These are phyloP conservation scores for Eretmocerus hayati DNA, from an alignment of 2,888 invertebrate species.

Conservation along the genomic window DNA sequence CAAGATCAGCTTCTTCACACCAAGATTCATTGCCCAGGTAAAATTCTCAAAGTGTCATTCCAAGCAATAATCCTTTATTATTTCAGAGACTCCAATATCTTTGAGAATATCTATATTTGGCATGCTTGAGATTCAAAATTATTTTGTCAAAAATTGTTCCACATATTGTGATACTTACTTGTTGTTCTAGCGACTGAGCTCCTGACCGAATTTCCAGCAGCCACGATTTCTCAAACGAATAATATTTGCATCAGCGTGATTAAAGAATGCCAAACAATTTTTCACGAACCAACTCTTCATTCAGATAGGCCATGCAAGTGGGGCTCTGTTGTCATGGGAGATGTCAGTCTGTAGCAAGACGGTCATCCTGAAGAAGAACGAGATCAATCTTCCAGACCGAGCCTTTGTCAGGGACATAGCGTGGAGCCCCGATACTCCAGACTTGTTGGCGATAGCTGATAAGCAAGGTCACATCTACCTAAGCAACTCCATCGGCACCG, in stretches of 20 bases:
- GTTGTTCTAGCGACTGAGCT: too few species aligned
- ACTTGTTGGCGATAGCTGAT: conserved; percentile 34
- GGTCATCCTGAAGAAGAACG: conserved; percentile 24
- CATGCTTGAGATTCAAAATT: neutral
- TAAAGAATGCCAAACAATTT: neutral
- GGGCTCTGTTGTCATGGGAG: conserved; percentile 35
- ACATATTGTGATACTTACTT: neutral
- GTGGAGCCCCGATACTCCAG: conserved; percentile 30
- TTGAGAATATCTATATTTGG: too few species aligned
- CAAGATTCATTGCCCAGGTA: conserved; percentile 28
- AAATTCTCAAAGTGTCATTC: too few species aligned
- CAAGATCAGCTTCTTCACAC: conserved; percentile 23
- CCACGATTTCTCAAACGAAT: too few species aligned
- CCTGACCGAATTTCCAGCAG: too few species aligned
- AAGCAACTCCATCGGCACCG: conserved; percentile 29
- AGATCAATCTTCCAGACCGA: conserved; percentile 29
- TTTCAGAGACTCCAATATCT: too few species aligned
- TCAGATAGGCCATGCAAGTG: conserved; percentile 33
- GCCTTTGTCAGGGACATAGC: conserved; percentile 26
- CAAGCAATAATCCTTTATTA: too few species aligned
- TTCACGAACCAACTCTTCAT: too few species aligned
- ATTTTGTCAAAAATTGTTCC: too few species aligned
- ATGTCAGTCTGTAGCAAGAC: conserved; percentile 24
- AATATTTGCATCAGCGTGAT: too few species aligned
- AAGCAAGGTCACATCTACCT: conserved; percentile 33